Conservation (phyloP, 2,113 vertebrate genomes). For the Atherinomorus stipes region DNA sequence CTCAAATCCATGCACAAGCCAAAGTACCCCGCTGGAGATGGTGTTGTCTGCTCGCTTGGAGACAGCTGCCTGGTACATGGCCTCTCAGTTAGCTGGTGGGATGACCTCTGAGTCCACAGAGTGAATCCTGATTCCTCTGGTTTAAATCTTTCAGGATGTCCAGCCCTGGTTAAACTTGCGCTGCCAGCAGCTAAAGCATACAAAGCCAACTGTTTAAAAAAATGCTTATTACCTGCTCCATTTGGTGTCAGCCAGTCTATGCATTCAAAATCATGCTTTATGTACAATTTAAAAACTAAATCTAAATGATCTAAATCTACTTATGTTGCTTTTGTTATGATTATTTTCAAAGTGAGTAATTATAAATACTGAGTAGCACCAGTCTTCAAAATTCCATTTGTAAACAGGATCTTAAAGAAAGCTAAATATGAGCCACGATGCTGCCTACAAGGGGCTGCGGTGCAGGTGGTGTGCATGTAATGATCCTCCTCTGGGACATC, state of each 20-base stretch:
- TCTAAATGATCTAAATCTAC: background rate
- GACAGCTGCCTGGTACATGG: slow-evolving; percentile 90
- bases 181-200: slow-evolving; percentile 81
- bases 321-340: background rate
- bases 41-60: slow-evolving; percentile 79
- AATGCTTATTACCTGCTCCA: background rate
- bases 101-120: slow-evolving; percentile 83
- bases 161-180: slow-evolving; percentile 73
- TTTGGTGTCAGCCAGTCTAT: slow-evolving; percentile 2
- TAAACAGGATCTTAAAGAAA: background rate
- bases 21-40: slow-evolving; percentile 83
- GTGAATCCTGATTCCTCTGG: slow-evolving; percentile 66
- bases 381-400: background rate
- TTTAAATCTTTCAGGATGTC: slow-evolving; percentile 74
- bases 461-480: background rate
- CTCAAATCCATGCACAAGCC: slow-evolving; percentile 57
- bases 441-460: background rate
- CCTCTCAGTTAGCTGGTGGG: slow-evolving; percentile 88
- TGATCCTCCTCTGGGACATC: background rate
- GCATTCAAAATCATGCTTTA: no score
- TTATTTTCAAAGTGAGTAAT: background rate
- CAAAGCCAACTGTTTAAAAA: slow-evolving; percentile 40
- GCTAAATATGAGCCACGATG: background rate
- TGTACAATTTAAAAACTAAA: background rate
- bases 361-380: background rate